A percentile compares a stretch with the other conserved stretches of the same genome.
phyloP scores from a whole-genome alignment of 2,797 vertebrate genomes.

The Ctenopoma kingsleyae region DNA sequence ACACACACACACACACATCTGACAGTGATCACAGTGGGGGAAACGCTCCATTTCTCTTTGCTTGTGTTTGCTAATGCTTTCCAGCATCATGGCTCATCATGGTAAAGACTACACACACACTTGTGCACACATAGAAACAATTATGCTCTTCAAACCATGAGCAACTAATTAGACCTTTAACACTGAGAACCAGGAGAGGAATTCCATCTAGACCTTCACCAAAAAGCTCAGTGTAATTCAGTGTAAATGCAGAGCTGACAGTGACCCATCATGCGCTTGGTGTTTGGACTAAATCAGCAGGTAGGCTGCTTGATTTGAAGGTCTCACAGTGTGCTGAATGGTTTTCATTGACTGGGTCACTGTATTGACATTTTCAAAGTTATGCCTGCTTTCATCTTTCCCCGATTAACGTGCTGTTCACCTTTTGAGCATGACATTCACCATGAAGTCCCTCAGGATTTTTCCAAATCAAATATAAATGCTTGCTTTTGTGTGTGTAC shows the following conservation, averaged over 20 bases:
- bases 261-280: slow-evolving; percentile 53
- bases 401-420: slow-evolving; percentile 58
- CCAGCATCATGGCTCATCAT: slow-evolving; percentile 81
- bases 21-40: slow-evolving; percentile 80
- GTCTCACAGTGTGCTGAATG: slow-evolving; percentile 48
- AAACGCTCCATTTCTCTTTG: slow-evolving; percentile 82
- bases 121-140: slow-evolving; percentile 81
- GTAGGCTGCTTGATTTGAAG: slow-evolving; percentile 56
- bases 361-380: slow-evolving; percentile 62
- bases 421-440: slow-evolving; percentile 59
- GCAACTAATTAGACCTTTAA: slow-evolving; percentile 82
- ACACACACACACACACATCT: slow-evolving; percentile 75
- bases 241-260: slow-evolving; percentile 56
- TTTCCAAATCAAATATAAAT: slow-evolving; percentile 58
- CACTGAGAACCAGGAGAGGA: slow-evolving; percentile 65
- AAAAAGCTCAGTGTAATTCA: slow-evolving; percentile 59
- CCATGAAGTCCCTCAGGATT: slow-evolving; percentile 53
- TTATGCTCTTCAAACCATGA: slow-evolving; percentile 78
- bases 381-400: slow-evolving; percentile 67
- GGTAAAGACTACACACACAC: slow-evolving; percentile 57
- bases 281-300: slow-evolving; percentile 52
- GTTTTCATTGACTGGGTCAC: slow-evolving; percentile 64
- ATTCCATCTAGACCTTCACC: slow-evolving; percentile 68
- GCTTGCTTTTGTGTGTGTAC: slow-evolving; percentile 40
- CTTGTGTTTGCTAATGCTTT: slow-evolving; percentile 84